A percentile compares a stretch with the other conserved stretches of the same genome.
Conservation (phyloP, 2,888 invertebrate species). For the Smittia sp. region DNA sequence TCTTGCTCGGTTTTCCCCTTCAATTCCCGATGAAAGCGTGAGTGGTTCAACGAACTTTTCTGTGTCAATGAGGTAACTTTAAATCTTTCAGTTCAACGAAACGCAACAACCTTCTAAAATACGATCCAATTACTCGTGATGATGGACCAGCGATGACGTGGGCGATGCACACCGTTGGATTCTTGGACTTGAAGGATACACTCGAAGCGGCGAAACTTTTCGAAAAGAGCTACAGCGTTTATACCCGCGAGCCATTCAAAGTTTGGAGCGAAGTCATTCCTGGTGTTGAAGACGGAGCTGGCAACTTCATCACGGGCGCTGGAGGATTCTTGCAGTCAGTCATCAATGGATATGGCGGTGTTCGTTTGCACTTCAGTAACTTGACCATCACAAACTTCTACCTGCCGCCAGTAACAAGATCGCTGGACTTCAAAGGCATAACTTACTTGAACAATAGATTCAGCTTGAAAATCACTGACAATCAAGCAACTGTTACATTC, state of each 20-base stretch:
- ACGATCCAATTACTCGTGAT: slow-evolving; percentile 57
- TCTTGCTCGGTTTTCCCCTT: slow-evolving; percentile 59
- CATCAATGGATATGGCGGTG: slow-evolving; percentile 59
- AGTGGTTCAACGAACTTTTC: no score
- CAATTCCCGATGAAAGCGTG: slow-evolving; percentile 58
- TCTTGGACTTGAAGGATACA: slow-evolving; percentile 53
- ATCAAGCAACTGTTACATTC: neutral
- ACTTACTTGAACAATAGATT: slow-evolving; percentile 35
- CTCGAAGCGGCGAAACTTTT: slow-evolving; percentile 55
- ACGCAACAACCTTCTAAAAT: slow-evolving; percentile 58
- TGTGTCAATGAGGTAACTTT: no score
- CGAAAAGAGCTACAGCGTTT: slow-evolving; percentile 56
- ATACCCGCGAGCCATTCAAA: slow-evolving; percentile 61
- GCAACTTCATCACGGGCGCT: slow-evolving; percentile 62
- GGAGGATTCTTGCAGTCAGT: slow-evolving; percentile 62
- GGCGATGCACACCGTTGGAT: slow-evolving; percentile 62
- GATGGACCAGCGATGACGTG: slow-evolving; percentile 62
- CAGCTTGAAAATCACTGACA: neutral
- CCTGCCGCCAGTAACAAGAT: slow-evolving; percentile 52
- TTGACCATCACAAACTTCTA: slow-evolving; percentile 54
- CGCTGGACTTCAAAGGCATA: slow-evolving; percentile 22
- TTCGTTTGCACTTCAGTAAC: slow-evolving; percentile 56
- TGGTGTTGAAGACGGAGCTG: slow-evolving; percentile 57
- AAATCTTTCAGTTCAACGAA: slow-evolving; percentile 52
- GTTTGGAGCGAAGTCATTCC: slow-evolving; percentile 60